Percentiles rank a stretch among this genome's conserved stretches.
Evolutionary conservation across 2,888 invertebrate species (phyloP).

Genomic region (Poecilus cupreus): DNA sequence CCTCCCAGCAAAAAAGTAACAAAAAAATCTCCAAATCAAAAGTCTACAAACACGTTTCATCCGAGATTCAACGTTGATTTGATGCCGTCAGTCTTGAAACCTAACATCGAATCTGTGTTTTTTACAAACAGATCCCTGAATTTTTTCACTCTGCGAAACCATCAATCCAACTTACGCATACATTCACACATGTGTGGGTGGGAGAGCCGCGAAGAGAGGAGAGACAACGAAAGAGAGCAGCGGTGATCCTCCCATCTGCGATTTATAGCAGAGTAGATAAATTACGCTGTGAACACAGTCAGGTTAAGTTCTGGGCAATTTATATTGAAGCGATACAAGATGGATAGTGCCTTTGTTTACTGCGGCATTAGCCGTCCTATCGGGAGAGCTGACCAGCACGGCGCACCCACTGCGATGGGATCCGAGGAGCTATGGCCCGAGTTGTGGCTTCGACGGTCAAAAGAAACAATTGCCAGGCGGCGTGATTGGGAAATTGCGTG

Average conservation of each 20-base stretch:
- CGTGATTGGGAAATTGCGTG: constrained; percentile 12
- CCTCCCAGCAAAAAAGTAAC: not conserved
- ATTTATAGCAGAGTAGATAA: constrained; percentile 53
- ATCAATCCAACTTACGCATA: constrained; percentile 5
- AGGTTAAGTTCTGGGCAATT: constrained; percentile 56
- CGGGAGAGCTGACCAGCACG: constrained; percentile 32
- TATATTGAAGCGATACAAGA: constrained; percentile 56
- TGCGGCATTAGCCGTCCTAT: constrained; percentile 40
- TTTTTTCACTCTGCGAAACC: constrained; percentile 25
- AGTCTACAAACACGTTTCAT: constrained; percentile 11
- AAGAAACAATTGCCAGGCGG: constrained; percentile 25
- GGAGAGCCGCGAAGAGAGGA: not conserved
- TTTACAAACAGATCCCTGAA: constrained; percentile 18
- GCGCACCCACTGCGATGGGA: not conserved
- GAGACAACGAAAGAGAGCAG: not conserved
- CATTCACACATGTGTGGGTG: constrained; percentile 7
- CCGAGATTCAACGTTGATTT: not conserved
- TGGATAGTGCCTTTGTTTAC: constrained; percentile 57
- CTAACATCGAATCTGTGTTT: constrained; percentile 32
- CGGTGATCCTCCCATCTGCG: not conserved
- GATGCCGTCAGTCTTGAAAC: not conserved
- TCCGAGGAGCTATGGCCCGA: not conserved
- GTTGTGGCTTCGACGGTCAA: not conserved
- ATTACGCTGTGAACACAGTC: constrained; percentile 50
- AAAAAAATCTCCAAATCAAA: constrained; percentile 21